Evolutionary conservation across 2,888 invertebrate genomes (phyloP).

Genomic region (Nebria brevicollis): DNA sequence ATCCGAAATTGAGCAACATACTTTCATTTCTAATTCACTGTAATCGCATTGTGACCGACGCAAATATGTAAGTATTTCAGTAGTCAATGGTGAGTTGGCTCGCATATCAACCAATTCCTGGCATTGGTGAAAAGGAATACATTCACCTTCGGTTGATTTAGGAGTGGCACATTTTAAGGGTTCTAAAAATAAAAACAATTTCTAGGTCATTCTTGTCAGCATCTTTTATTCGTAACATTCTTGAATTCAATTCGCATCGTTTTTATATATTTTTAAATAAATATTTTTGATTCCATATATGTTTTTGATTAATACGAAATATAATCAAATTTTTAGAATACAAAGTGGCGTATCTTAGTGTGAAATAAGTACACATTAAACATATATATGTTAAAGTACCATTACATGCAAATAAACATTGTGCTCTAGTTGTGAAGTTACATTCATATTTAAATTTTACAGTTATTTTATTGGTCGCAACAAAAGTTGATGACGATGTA

Average conservation of each 20-base stretch:
- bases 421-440: not conserved
- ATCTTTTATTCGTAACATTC: no score
- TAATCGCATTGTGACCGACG: slow-evolving; percentile 67
- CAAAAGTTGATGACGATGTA: not conserved
- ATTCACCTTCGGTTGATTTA: slow-evolving; percentile 60
- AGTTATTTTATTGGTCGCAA: not conserved
- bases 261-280: no score
- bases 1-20: slow-evolving; percentile 63
- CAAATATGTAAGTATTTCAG: slow-evolving; percentile 60
- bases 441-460: not conserved
- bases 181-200: slow-evolving; percentile 13
- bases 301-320: no score
- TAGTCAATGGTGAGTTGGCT: slow-evolving; percentile 52
- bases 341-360: no score
- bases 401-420: no score
- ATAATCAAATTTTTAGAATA: no score
- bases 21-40: slow-evolving; percentile 62
- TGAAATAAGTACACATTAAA: no score
- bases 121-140: slow-evolving; percentile 65
- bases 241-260: no score
- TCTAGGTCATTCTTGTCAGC: no score
- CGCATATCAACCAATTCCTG: slow-evolving; percentile 58
- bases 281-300: no score
- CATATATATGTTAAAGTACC: not conserved
- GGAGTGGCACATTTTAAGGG: slow-evolving; percentile 61